Percentiles rank a stretch among this genome's conserved stretches.
These are phyloP conservation scores for Morelia viridis DNA, from an alignment of 2,797 vertebrate species.

Conservation along the genomic window DNA sequence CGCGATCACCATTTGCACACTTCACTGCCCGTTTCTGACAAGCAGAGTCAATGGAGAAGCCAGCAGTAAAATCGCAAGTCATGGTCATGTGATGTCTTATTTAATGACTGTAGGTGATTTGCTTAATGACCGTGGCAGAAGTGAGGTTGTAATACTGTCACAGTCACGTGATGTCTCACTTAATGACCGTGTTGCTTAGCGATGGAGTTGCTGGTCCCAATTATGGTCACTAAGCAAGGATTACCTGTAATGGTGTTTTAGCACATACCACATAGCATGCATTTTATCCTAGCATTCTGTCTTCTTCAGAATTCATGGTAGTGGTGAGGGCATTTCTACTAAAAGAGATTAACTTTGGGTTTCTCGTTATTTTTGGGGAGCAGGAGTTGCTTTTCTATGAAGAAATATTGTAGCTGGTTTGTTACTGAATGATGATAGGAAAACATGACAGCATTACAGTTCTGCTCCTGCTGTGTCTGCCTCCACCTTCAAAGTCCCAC, in stretches of 20 bases:
- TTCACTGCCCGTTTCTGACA: no score
- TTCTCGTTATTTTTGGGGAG: neutral
- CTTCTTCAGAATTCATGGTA: neutral
- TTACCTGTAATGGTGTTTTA: neutral
- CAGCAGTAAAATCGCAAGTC: no score
- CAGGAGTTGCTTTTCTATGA: neutral
- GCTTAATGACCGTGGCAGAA: no score
- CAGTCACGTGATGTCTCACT: no score
- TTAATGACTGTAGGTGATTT: no score
- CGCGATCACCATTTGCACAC: no score
- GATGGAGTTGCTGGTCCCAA: no score
- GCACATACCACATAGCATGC: neutral
- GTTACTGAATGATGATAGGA: neutral
- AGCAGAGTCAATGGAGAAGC: no score
- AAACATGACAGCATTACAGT: neutral
- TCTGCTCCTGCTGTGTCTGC: neutral
- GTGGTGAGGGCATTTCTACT: neutral
- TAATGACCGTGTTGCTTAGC: no score
- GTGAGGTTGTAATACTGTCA: no score
- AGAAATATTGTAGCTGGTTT: neutral
- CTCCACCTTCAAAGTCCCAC: neutral
- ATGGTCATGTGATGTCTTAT: no score
- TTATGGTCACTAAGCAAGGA: no score
- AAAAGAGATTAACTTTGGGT: neutral
- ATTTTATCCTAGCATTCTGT: neutral